Conservation (phyloP, 1,140 invertebrate genomes). For the Sitobion miscanthi region DNA sequence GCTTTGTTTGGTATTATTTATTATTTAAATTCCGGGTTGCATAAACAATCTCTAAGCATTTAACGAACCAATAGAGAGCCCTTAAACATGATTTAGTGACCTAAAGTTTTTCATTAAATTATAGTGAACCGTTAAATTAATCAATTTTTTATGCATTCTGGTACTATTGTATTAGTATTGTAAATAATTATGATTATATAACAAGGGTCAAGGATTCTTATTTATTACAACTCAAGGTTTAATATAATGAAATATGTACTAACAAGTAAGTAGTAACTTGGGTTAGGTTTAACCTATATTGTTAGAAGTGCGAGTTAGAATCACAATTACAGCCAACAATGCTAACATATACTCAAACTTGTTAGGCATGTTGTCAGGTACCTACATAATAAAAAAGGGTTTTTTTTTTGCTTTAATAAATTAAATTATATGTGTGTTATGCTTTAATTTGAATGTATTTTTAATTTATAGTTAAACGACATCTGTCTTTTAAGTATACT, state of each 20-base stretch:
- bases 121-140: not conserved
- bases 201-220: not conserved
- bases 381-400: too few relatives aligned
- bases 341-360: too few relatives aligned
- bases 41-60: not conserved
- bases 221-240: not conserved
- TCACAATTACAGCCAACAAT: not conserved
- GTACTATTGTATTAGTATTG: not conserved
- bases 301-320: not conserved
- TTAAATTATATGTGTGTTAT: too few relatives aligned
- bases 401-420: too few relatives aligned
- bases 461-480: too few relatives aligned
- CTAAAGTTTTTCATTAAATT: too few relatives aligned
- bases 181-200: not conserved
- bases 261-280: not conserved
- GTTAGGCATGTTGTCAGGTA: too few relatives aligned
- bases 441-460: too few relatives aligned
- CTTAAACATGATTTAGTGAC: not conserved
- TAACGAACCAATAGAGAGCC: not conserved
- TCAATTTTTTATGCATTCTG: not conserved
- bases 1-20: not conserved
- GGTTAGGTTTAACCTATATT: not conserved
- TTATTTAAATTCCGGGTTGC: not conserved
- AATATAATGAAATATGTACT: not conserved
- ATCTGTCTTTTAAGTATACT: too few relatives aligned